A percentile compares a stretch with the other conserved stretches of the same genome.
phyloP scores from a whole-genome alignment of 2,113 vertebrate genomes.

The Gymnogyps californianus region DNA sequence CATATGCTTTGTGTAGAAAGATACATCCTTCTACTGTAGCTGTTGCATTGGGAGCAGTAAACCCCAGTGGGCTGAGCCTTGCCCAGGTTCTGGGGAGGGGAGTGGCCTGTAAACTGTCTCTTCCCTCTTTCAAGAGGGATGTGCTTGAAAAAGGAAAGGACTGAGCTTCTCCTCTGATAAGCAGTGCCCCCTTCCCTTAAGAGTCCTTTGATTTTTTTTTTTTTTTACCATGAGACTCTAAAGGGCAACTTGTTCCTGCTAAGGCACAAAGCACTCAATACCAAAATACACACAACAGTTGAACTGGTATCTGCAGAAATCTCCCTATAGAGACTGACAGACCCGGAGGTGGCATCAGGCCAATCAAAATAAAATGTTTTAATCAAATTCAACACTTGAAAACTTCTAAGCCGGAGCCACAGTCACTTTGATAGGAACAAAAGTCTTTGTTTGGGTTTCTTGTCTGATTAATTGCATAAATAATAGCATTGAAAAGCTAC shows the following conservation, averaged over 20 bases:
- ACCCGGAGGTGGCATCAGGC: background rate
- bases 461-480: background rate
- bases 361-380: background rate
- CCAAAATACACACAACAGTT: background rate
- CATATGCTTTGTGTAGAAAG: background rate
- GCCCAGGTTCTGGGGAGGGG: background rate
- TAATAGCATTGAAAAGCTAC: background rate
- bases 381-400: background rate
- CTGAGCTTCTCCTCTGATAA: background rate
- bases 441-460: constrained; percentile 7
- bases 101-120: background rate
- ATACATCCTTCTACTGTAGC: background rate
- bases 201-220: background rate
- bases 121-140: too few relatives aligned
- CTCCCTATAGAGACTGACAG: background rate
- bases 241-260: background rate
- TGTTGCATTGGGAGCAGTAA: background rate
- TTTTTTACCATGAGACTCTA: background rate
- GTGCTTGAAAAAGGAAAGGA: background rate
- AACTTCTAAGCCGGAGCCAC: background rate
- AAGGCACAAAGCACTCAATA: background rate
- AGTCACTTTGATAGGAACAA: background rate
- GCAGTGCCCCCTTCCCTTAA: too few relatives aligned
- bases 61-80: background rate
- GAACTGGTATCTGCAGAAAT: background rate